Evolutionary conservation across 1,140 invertebrate species (phyloP).

Genomic region (Cherax quadricarinatus): DNA sequence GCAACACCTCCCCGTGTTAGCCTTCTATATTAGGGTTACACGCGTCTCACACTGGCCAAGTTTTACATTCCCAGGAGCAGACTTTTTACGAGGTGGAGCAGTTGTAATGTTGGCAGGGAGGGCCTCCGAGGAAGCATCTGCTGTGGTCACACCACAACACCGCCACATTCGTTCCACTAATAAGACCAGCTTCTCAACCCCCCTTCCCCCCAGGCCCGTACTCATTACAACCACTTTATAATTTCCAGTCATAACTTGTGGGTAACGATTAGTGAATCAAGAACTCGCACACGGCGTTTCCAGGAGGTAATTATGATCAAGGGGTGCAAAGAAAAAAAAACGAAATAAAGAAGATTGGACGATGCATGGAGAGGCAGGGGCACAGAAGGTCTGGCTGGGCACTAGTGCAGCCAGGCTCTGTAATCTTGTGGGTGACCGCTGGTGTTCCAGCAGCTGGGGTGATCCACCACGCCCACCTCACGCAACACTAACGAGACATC

Average conservation of each 20-base stretch:
- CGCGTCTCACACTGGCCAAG: neutral
- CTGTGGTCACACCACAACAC: neutral
- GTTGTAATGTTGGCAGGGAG: neutral
- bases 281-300: neutral
- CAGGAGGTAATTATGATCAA: neutral
- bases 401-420: neutral
- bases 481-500: neutral
- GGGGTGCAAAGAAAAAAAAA: neutral
- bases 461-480: neutral
- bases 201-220: neutral
- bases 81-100: neutral
- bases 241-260: constrained; percentile 9
- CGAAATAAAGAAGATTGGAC: neutral
- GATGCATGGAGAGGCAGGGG: too few relatives aligned
- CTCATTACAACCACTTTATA: neutral
- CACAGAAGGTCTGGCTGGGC: neutral
- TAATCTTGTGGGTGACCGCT: neutral
- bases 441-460: too few relatives aligned
- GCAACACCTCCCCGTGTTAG: neutral
- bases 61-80: neutral
- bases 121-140: neutral
- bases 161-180: neutral
- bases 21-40: neutral
- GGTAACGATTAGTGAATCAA: neutral
- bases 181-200: neutral